A percentile compares a stretch with the other conserved stretches of the same genome.
Evolutionary conservation across 2,888 invertebrate species (phyloP).

Genomic region (Hypolimnas misippus): DNA sequence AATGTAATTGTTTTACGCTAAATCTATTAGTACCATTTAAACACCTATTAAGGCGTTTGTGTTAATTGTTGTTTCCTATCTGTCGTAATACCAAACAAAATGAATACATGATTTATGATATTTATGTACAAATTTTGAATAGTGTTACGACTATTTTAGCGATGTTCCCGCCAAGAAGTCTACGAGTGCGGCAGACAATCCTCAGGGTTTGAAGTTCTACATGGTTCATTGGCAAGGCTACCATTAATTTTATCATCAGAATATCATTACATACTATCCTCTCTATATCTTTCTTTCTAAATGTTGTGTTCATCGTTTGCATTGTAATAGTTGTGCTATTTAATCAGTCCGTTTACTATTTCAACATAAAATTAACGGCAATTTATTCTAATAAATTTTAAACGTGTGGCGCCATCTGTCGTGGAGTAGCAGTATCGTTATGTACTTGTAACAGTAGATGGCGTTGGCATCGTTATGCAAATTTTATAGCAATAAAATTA

Average conservation of each 20-base stretch:
- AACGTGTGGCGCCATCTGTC: slow-evolving; percentile 65
- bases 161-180: slow-evolving; percentile 62
- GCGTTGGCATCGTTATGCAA: slow-evolving; percentile 28
- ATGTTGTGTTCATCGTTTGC: slow-evolving; percentile 37
- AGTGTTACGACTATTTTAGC: slow-evolving; percentile 59
- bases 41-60: neutral
- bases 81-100: slow-evolving; percentile 32
- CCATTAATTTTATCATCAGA: slow-evolving; percentile 43
- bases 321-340: slow-evolving; percentile 26
- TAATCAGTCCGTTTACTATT: slow-evolving; percentile 11
- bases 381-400: neutral
- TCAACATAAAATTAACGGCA: slow-evolving; percentile 8
- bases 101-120: slow-evolving; percentile 4
- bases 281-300: slow-evolving; percentile 24
- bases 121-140: slow-evolving; percentile 47
- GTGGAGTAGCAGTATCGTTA: slow-evolving; percentile 57
- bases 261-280: slow-evolving; percentile 22
- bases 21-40: slow-evolving; percentile 9
- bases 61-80: slow-evolving; percentile 23
- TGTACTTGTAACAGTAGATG: slow-evolving; percentile 40
- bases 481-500: neutral
- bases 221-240: slow-evolving; percentile 76
- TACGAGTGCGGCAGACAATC: slow-evolving; percentile 60
- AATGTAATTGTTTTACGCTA: slow-evolving; percentile 2
- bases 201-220: slow-evolving; percentile 72